These are phyloP conservation scores for Drosophila triauraria DNA, from an alignment of 1,140 invertebrate species.

Conservation along the genomic window DNA sequence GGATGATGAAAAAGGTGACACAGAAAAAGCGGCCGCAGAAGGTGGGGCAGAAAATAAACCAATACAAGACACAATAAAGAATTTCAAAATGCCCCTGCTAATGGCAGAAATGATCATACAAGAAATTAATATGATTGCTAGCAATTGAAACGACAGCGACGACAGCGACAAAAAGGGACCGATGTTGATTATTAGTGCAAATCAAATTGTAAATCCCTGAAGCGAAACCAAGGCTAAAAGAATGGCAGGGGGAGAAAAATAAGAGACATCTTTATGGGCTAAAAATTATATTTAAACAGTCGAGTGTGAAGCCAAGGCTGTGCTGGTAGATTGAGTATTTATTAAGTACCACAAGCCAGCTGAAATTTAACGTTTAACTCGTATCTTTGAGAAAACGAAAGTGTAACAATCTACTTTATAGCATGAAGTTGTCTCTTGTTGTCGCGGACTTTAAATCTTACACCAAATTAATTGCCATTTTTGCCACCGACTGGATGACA, in stretches of 20 bases:
- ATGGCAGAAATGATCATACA: conserved; percentile 36
- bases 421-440: conserved; percentile 33
- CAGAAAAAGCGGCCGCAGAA: conserved; percentile 23
- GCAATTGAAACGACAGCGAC: conserved; percentile 18
- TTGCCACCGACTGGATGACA: conserved; percentile 46
- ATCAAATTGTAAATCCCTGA: conserved; percentile 27
- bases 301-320: too few relatives aligned
- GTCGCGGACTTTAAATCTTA: conserved; percentile 46
- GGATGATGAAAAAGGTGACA: conserved; percentile 43
- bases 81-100: conserved; percentile 55
- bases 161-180: conserved; percentile 10
- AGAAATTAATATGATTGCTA: conserved; percentile 30
- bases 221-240: conserved; percentile 18
- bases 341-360: not conserved
- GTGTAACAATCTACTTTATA: conserved; percentile 21
- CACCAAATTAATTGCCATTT: conserved; percentile 65
- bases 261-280: conserved; percentile 20
- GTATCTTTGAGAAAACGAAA: conserved; percentile 9
- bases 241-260: not conserved
- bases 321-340: conserved; percentile 1
- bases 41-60: conserved; percentile 16
- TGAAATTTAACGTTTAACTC: conserved; percentile 3
- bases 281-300: conserved; percentile 2
- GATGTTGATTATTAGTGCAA: conserved; percentile 35
- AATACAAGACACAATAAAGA: conserved; percentile 29